phyloP scores from a whole-genome alignment of 2,797 vertebrate species.

The Amniataba percoides region DNA sequence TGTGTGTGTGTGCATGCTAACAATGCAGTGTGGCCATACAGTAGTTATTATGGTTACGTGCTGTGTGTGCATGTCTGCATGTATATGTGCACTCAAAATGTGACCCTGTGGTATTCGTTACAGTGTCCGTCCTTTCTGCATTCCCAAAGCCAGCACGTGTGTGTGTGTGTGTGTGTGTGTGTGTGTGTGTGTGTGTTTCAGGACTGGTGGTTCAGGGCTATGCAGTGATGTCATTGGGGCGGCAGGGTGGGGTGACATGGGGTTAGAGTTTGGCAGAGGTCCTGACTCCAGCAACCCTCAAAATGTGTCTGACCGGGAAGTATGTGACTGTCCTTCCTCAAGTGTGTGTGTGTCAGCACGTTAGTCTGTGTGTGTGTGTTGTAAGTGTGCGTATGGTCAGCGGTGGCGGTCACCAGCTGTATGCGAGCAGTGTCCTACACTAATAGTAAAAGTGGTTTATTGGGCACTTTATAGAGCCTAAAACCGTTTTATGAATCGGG shows the following conservation, averaged over 20 bases:
- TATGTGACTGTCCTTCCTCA: conserved; percentile 41
- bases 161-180: conserved; percentile 24
- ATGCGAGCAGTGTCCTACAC: conserved; percentile 55
- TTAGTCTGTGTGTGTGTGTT: conserved; percentile 17
- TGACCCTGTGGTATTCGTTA: conserved; percentile 40
- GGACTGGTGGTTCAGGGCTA: conserved; percentile 45
- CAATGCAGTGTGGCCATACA: conserved; percentile 32
- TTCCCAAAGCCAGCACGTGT: background rate
- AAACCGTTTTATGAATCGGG: conserved; percentile 64
- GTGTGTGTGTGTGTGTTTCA: conserved; percentile 29
- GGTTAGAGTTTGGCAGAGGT: conserved; percentile 68
- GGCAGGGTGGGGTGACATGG: conserved; percentile 73
- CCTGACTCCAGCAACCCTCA: conserved; percentile 59
- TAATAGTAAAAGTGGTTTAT: conserved; percentile 76
- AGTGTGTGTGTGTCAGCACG: conserved; percentile 9
- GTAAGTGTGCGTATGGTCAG: conserved; percentile 44
- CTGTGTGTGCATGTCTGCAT: conserved; percentile 46
- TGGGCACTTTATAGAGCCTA: conserved; percentile 69
- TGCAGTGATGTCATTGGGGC: conserved; percentile 71
- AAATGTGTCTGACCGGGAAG: conserved; percentile 52
- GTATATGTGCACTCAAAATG: conserved; percentile 39
- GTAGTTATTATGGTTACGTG: conserved; percentile 45
- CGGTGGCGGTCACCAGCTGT: conserved; percentile 55
- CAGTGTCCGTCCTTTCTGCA: conserved; percentile 20
- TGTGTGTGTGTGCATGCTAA: conserved; percentile 27